Base-by-base conservation (phyloP, 2,113 vertebrate species). In the Phoenicopterus ruber region DNA sequence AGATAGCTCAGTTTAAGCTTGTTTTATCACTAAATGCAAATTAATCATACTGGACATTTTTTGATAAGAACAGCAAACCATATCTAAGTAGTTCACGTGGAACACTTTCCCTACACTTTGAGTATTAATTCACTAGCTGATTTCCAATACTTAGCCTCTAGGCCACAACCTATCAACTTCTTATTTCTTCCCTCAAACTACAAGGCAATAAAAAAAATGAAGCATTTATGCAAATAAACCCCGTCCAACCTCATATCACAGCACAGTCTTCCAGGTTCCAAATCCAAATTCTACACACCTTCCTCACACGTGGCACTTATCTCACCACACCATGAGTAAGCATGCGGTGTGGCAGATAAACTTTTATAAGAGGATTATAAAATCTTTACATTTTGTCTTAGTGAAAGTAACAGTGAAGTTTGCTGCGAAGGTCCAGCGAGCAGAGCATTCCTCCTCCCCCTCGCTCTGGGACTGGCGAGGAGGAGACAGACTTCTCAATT, bases 361-460 rank as follows among this genome's bases (percentile, higher is more conserved):
- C 26, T 86, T 94, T 47, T 65, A 25, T 96, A 96, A 91, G 96
- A 95, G 88, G 91, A 95, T 95, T 94, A 94, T 36, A 73, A 90
- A 82, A 93, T 62, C 78, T 93, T 88, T 82, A 79, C 49, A 88
- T 92, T 95, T 95, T 95, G 65, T 93, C 62, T 94, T 58, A 46
- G 61, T 32, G 32, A 73, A 93, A 95, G 67, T 34, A 91, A 76
- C 54, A 82, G 71, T 40, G 67, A 90, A 86, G 72, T 80, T 92
- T 91, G 46, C 29, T 81, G 62, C 46, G 74, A 72, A 78, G 57
- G 63, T 66, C 57, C 70, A 72, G 32, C 16, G 31, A 91, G 78
- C 58, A 55, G 25, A 77, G 29, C 11, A 29, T 55, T 40, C 29
- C 6, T 44, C 73, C 38, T 70, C n/a, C 62, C 55, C 44, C 34